Conservation (phyloP, 2,888 invertebrate genomes). For the Stramonita haemastoma region DNA sequence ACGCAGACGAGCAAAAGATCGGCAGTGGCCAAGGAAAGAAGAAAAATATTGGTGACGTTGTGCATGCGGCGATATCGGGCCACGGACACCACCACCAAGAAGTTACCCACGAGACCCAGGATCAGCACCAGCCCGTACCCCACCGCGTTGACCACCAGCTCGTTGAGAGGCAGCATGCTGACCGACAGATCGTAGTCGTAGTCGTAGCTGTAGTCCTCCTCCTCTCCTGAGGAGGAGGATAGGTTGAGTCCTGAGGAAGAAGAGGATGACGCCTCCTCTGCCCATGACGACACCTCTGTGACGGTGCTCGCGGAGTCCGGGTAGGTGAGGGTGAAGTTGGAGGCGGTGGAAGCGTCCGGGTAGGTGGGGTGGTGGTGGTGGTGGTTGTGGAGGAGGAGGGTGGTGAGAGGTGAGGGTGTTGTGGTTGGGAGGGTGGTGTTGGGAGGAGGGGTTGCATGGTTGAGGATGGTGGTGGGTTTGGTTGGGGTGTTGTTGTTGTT, state of each 20-base stretch:
- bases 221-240: no score
- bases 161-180: constrained; percentile 79
- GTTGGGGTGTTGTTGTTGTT: no score
- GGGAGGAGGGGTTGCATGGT: no score
- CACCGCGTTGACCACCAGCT: constrained; percentile 81
- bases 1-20: constrained; percentile 84
- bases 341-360: background rate
- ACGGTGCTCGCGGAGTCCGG: no score
- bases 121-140: constrained; percentile 83
- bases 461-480: background rate
- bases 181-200: constrained; percentile 79
- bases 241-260: background rate
- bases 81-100: constrained; percentile 81
- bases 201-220: constrained; percentile 69
- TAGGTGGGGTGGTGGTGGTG: background rate
- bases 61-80: constrained; percentile 81
- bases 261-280: no score
- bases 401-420: no score
- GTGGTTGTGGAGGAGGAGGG: background rate
- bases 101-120: constrained; percentile 82
- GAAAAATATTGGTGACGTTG: constrained; percentile 84
- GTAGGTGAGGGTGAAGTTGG: background rate
- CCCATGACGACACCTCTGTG: no score
- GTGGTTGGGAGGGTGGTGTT: no score
- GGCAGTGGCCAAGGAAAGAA: constrained; percentile 84